Percentiles rank a stretch among this genome's conserved stretches.
phyloP scores from a whole-genome alignment of 2,113 vertebrate genomes.

The Ariopsis seemanni region DNA sequence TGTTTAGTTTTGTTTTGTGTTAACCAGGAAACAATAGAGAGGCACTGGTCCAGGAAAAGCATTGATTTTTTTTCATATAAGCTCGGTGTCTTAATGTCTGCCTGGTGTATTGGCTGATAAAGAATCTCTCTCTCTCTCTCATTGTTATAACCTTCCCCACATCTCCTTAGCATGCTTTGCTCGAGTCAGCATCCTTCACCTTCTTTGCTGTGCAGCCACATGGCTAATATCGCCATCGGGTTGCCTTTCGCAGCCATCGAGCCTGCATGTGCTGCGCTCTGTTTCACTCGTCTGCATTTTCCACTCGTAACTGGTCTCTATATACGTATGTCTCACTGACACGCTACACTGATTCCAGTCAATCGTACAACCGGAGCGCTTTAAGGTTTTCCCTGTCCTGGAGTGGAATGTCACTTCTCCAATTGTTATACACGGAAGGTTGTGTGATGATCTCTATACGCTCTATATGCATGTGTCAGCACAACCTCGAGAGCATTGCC shows the following conservation, averaged over 20 bases:
- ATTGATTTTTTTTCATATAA: slow-evolving; percentile 55
- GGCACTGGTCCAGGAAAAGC: slow-evolving; percentile 38
- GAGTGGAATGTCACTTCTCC: background rate
- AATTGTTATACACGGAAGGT: slow-evolving; percentile 7
- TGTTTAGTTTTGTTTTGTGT: slow-evolving; percentile 31
- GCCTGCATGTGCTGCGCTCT: slow-evolving; percentile 20
- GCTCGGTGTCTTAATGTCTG: slow-evolving; percentile 44
- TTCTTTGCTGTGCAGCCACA: slow-evolving; percentile 25
- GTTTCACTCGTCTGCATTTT: slow-evolving; percentile 14
- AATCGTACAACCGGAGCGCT: background rate
- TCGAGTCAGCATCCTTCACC: slow-evolving; percentile 42
- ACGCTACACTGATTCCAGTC: slow-evolving; percentile 9
- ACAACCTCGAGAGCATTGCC: background rate
- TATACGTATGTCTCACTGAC: slow-evolving; percentile 12
- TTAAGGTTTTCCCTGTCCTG: background rate
- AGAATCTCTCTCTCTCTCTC: slow-evolving; percentile 38
- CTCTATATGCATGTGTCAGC: slow-evolving; percentile 27
- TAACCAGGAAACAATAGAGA: slow-evolving; percentile 35
- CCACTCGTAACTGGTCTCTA: background rate
- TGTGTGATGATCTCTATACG: background rate
- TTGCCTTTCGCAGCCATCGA: slow-evolving; percentile 41
- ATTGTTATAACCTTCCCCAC: slow-evolving; percentile 38
- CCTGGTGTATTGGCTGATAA: slow-evolving; percentile 30
- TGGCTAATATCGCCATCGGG: slow-evolving; percentile 44
- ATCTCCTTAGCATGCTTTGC: slow-evolving; percentile 29